These are phyloP conservation scores for Anagyrus pseudococci DNA, from an alignment of 2,888 invertebrate genomes.

Conservation along the genomic window DNA sequence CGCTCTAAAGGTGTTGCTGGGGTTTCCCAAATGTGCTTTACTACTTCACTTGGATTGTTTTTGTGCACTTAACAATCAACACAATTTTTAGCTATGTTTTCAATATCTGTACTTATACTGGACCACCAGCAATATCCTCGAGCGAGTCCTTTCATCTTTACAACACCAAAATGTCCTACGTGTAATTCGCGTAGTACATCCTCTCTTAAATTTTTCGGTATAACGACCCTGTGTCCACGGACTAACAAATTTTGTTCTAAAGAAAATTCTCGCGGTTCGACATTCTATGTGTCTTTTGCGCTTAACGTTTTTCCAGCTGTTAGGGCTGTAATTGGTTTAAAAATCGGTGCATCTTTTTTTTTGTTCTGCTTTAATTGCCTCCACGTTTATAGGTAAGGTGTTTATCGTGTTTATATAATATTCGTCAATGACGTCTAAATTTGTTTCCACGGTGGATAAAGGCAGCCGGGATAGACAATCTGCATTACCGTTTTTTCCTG, in stretches of 20 bases:
- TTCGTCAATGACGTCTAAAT: slow-evolving; percentile 31
- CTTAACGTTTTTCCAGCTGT: too few species aligned
- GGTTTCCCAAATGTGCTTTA: slow-evolving; percentile 10
- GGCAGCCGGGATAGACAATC: slow-evolving; percentile 41
- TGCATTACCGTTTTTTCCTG: slow-evolving; percentile 38
- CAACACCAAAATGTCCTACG: slow-evolving; percentile 2
- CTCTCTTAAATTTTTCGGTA: background rate
- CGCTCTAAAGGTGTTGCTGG: slow-evolving; percentile 8
- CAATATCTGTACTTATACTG: slow-evolving; percentile 24
- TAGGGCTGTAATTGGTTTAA: too few species aligned
- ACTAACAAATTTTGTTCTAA: slow-evolving; percentile 4
- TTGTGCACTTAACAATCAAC: slow-evolving; percentile 10
- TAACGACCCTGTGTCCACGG: background rate
- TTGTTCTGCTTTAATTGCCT: too few species aligned
- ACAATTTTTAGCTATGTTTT: slow-evolving; percentile 19
- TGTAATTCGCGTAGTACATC: slow-evolving; percentile 7
- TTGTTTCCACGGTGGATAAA: background rate
- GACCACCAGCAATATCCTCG: slow-evolving; percentile 25
- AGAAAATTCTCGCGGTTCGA: too few species aligned
- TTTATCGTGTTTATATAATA: slow-evolving; percentile 20
- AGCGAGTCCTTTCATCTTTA: slow-evolving; percentile 16
- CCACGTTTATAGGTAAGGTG: slow-evolving; percentile 24
- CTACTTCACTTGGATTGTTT: slow-evolving; percentile 3
- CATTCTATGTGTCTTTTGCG: too few species aligned
- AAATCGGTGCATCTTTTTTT: too few species aligned